phyloP scores from a whole-genome alignment of 2,888 invertebrate species.

The Leucophora obtusa region DNA sequence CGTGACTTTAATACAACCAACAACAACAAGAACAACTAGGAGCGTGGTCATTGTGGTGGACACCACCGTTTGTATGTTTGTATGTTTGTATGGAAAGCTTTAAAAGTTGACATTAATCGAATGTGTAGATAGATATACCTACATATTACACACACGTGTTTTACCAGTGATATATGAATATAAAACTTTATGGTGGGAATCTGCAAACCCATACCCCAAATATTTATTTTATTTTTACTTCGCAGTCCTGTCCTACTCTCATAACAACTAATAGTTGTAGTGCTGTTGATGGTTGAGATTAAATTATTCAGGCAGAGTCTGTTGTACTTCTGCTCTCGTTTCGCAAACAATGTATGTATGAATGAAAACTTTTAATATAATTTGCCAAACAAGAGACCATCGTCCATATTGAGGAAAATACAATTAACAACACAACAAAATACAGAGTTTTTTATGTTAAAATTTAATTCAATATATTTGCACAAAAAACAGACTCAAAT shows the following conservation, averaged over 20 bases:
- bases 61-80: constrained; percentile 13
- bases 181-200: too few relatives aligned
- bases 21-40: neutral
- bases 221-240: too few relatives aligned
- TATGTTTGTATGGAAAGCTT: constrained; percentile 36
- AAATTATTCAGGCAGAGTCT: constrained; percentile 61
- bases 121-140: constrained; percentile 46
- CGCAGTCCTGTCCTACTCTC: neutral
- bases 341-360: constrained; percentile 34
- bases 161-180: neutral
- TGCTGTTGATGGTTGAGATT: constrained; percentile 62
- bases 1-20: constrained; percentile 8
- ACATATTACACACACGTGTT: neutral
- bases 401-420: constrained; percentile 47
- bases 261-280: constrained; percentile 34
- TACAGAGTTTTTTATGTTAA: constrained; percentile 4
- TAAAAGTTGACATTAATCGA: constrained; percentile 57
- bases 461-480: constrained; percentile 18
- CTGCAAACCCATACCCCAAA: too few relatives aligned
- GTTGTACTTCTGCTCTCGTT: constrained; percentile 7
- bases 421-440: constrained; percentile 55
- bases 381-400: constrained; percentile 53
- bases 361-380: constrained; percentile 61
- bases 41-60: constrained; percentile 32
- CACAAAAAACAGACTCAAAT: neutral